Evolutionary conservation across 1,140 invertebrate genomes (phyloP).

Genomic region (Coenobita brevimanus): DNA sequence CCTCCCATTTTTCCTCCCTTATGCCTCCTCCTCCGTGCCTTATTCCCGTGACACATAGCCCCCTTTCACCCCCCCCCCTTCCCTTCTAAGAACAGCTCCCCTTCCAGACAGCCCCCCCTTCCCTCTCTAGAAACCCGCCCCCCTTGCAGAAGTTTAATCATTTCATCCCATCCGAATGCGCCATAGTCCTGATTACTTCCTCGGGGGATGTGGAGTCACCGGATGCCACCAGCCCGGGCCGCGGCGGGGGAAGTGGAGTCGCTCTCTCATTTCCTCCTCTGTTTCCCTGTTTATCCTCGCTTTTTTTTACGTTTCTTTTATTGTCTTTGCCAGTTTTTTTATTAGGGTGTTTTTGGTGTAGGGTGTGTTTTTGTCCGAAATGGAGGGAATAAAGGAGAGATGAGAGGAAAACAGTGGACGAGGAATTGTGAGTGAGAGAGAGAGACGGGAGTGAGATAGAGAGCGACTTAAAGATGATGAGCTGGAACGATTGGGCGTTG

Average conservation of each 20-base stretch:
- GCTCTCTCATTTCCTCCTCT: background rate
- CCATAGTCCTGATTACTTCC: constrained; percentile 62
- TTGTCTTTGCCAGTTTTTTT: no score
- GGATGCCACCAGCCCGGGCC: constrained; percentile 20
- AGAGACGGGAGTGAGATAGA: no score
- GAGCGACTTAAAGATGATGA: no score
- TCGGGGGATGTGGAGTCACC: constrained; percentile 57
- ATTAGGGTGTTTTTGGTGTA: no score
- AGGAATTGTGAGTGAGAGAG: no score
- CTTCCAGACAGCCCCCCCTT: background rate
- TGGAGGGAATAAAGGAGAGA: no score
- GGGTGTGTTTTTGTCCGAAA: no score
- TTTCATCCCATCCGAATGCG: constrained; percentile 55
- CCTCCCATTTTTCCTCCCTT: no score
- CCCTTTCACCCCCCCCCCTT: background rate
- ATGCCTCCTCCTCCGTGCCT: no score
- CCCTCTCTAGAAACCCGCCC: constrained; percentile 30
- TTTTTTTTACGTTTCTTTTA: no score
- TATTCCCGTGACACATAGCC: background rate
- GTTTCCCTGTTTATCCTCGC: background rate
- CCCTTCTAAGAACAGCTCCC: background rate
- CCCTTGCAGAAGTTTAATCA: constrained; percentile 65
- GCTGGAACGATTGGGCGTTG: no score
- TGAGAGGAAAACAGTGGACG: no score
- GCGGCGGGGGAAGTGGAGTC: constrained; percentile 55